Evolutionary conservation across 2,888 invertebrate species (phyloP), one percentile per base, ranked within the genome.

Genomic region (Apocheima hispidaria): DNA sequence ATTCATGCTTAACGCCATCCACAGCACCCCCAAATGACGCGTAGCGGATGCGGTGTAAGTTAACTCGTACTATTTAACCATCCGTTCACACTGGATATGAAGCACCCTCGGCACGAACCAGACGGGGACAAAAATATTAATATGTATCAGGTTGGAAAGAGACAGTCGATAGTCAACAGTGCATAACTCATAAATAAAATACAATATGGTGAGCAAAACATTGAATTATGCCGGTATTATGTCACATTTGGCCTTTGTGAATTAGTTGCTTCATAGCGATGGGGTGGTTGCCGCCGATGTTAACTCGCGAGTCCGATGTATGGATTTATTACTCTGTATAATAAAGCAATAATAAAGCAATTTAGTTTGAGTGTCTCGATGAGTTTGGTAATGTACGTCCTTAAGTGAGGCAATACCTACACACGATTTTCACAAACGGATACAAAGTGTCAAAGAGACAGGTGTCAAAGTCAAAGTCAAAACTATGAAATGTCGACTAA

Each of bases 141-240:
- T 40, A 41, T 56, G 35, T 44, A 57, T 60, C 54, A 50, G 60
- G 69, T 68, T 72, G 55, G 71, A 87, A 76, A 82, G 83, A 76
- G 88, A 83, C 64, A 69, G 64, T 71, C 38, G 55, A 80, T 72
- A 83, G 74, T 84, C 86, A 84, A 83, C 87, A 78, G 86, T 73
- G 87, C 90, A 92, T 92, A 89, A 91, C 91, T 92, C 92, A 93
- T 93, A 93, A 93, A 93, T 93, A 93, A 93, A 93, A 89, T 90
- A 92, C 92, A 93, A 93, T 93, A 93, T 93, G 93, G 93, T 93
- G 93, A 92, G 92, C 93, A 93, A 92, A 93, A 93, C 92, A 93
- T 92, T 92, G 92, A 91, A 92, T 92, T 92, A 92, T 92, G 90
- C 87, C 73, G 89, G 90, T 91, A 92, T 92, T 92, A 92, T 91